These are phyloP conservation scores for Meandrusa payeni DNA, from an alignment of 2,888 invertebrate species.

Conservation along the genomic window DNA sequence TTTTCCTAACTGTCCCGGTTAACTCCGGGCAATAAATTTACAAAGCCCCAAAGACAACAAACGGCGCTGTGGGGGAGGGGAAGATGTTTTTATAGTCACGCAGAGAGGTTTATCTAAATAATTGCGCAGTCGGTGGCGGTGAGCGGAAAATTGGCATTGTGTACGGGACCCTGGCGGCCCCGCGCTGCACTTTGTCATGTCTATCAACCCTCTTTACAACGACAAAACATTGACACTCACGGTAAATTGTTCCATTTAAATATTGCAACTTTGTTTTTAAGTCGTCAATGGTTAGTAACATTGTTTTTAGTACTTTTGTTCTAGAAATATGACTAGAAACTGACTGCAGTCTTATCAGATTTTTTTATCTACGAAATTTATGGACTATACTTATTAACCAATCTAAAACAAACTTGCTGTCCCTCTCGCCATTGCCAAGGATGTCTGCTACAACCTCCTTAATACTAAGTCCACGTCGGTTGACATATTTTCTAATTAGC, in stretches of 20 bases:
- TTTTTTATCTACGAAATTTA: no score
- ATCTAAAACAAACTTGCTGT: no score
- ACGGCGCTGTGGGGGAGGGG: conserved; percentile 64
- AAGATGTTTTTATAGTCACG: conserved; percentile 80
- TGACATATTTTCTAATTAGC: no score
- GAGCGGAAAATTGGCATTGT: conserved; percentile 78
- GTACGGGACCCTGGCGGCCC: conserved; percentile 35
- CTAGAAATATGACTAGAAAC: no score
- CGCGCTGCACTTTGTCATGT: conserved; percentile 34
- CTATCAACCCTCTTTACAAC: conserved; percentile 32
- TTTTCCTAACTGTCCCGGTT: conserved; percentile 72
- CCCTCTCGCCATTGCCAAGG: no score
- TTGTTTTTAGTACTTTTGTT: no score
- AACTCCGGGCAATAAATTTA: conserved; percentile 75
- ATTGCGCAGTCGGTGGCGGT: conserved; percentile 78
- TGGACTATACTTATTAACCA: no score
- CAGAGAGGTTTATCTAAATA: conserved; percentile 81
- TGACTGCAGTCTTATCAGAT: no score
- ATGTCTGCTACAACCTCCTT: no score
- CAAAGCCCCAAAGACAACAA: conserved; percentile 80
- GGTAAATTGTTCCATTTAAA: conserved; percentile 13
- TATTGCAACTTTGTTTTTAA: conserved; percentile 8
- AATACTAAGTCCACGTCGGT: no score
- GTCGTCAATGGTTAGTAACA: no score
- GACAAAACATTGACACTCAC: conserved; percentile 28